Percentiles rank a stretch among this genome's conserved stretches.
Conservation (phyloP, 2,888 invertebrate species). For the Molorchus minor region DNA sequence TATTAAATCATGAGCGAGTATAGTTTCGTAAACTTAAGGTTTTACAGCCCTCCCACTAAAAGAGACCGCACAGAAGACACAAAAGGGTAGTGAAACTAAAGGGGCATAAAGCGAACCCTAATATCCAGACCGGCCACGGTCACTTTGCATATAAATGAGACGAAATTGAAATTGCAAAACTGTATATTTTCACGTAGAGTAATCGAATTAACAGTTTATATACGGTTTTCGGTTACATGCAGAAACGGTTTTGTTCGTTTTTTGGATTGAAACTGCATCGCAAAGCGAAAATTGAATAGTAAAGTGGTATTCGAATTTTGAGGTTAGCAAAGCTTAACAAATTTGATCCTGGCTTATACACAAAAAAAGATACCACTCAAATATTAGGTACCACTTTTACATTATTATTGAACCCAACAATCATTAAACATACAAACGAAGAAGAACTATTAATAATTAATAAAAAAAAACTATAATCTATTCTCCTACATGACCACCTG, state of each 20-base stretch:
- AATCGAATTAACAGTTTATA: conserved; percentile 53
- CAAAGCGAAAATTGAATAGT: neutral
- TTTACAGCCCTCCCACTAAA: conserved; percentile 36
- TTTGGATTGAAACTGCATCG: neutral
- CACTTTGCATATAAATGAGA: conserved; percentile 59
- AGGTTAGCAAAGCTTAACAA: neutral
- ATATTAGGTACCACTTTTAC: no score
- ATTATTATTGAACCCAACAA: no score
- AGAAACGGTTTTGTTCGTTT: conserved; percentile 29
- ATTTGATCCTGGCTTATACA: no score
- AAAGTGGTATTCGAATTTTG: neutral
- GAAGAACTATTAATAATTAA: no score
- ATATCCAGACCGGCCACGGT: conserved; percentile 53
- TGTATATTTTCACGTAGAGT: conserved; percentile 51
- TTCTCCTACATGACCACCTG: no score
- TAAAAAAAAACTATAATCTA: no score
- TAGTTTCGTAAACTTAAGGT: conserved; percentile 28
- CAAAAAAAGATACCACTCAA: no score
- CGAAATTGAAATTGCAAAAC: conserved; percentile 58
- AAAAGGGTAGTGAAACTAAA: conserved; percentile 51
- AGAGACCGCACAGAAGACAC: conserved; percentile 43
- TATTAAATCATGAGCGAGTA: neutral
- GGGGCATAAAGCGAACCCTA: conserved; percentile 52
- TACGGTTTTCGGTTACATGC: conserved; percentile 41
- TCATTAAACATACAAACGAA: no score